A percentile compares a stretch with the other conserved stretches of the same genome.
Evolutionary conservation across 2,113 vertebrate species (phyloP).

Genomic region (Lota lota): DNA sequence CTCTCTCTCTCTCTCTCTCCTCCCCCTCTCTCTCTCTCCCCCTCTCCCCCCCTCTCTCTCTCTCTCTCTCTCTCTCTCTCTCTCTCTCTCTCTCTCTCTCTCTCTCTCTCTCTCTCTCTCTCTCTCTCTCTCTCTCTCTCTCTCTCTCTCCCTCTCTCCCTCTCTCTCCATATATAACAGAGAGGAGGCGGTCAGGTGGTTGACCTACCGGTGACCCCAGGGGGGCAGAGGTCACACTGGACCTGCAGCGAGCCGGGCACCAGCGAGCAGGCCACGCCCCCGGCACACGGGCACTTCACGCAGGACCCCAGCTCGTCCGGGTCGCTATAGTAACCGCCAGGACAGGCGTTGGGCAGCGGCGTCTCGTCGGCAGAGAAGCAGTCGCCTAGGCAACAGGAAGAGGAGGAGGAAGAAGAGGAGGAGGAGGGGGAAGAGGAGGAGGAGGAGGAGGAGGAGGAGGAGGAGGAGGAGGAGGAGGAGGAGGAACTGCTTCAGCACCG

Average conservation of each 20-base stretch:
- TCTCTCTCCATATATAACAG: too few relatives aligned
- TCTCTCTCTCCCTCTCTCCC: too few relatives aligned
- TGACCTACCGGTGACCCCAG: slow-evolving; percentile 77
- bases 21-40: too few relatives aligned
- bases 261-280: slow-evolving; percentile 74
- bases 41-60: too few relatives aligned
- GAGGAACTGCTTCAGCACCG: too few relatives aligned
- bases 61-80: too few relatives aligned
- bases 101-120: too few relatives aligned
- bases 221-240: slow-evolving; percentile 77
- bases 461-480: too few relatives aligned
- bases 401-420: not conserved
- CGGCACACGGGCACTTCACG: slow-evolving; percentile 77
- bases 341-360: slow-evolving; percentile 61
- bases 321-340: slow-evolving; percentile 77
- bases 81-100: too few relatives aligned
- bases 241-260: slow-evolving; percentile 54
- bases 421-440: not conserved
- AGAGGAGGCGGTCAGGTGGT: not conserved
- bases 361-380: slow-evolving; percentile 82
- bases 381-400: slow-evolving; percentile 68
- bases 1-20: too few relatives aligned
- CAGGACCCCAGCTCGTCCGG: slow-evolving; percentile 60
- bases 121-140: too few relatives aligned
- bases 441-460: too few relatives aligned